A percentile compares a stretch with the other conserved stretches of the same genome.
These are phyloP conservation scores for Drosophila sechellia DNA, from an alignment of 1,140 invertebrate species.

Conservation along the genomic window DNA sequence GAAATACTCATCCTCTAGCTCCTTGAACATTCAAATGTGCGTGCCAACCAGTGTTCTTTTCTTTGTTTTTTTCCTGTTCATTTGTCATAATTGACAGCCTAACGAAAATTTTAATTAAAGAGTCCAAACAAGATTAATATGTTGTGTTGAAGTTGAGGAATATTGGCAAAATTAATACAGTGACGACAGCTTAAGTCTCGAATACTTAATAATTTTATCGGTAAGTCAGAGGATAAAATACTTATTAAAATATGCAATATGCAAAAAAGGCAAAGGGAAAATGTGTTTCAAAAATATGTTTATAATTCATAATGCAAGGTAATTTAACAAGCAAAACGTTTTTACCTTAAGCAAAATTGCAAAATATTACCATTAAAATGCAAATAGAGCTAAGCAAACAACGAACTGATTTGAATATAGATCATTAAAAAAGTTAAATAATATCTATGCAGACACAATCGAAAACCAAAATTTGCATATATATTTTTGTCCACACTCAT, in stretches of 20 bases:
- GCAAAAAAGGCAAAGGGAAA: background rate
- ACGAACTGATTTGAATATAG: background rate
- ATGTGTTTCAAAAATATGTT: background rate
- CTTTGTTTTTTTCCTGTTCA: slow-evolving; percentile 36
- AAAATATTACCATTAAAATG: background rate
- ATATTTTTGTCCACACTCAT: background rate
- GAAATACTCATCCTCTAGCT: background rate
- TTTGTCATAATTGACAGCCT: slow-evolving; percentile 17
- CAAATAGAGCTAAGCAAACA: background rate
- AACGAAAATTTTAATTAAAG: slow-evolving; percentile 19
- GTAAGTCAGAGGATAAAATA: background rate
- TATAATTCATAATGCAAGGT: too few relatives aligned
- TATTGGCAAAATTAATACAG: slow-evolving; percentile 20
- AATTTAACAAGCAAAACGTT: background rate
- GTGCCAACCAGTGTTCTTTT: slow-evolving; percentile 20
- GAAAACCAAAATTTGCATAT: background rate
- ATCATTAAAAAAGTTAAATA: slow-evolving; percentile 3
- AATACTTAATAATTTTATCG: background rate
- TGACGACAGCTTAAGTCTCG: background rate
- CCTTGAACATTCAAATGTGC: slow-evolving; percentile 5
- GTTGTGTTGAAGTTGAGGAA: slow-evolving; percentile 1
- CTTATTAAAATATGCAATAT: too few relatives aligned
- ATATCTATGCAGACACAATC: background rate
- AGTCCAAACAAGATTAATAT: slow-evolving; percentile 11
- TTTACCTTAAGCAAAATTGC: too few relatives aligned